These are phyloP conservation scores for Campylomormyrus numenius DNA, from an alignment of 2,113 vertebrate species.

Conservation along the genomic window DNA sequence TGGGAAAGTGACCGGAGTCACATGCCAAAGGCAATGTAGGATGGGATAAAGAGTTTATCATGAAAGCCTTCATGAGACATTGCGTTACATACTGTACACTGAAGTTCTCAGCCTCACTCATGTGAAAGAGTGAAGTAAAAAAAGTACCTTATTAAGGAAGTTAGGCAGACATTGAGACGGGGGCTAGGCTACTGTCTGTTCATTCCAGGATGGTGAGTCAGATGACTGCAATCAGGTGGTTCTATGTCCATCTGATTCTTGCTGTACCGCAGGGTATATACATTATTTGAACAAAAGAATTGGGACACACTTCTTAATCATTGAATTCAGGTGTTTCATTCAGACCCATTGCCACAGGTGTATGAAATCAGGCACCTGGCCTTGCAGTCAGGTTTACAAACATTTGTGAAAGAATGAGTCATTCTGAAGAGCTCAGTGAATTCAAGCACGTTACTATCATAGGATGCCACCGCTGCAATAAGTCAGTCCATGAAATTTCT, in stretches of 20 bases:
- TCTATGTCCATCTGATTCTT: neutral
- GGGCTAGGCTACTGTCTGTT: neutral
- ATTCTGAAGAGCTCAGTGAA: neutral
- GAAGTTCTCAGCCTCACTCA: neutral
- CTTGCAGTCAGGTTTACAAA: neutral
- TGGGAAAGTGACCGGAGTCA: neutral
- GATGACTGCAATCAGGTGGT: neutral
- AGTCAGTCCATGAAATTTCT: neutral
- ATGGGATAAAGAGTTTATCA: neutral
- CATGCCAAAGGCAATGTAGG: neutral
- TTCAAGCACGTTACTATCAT: neutral
- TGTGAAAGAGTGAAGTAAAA: neutral
- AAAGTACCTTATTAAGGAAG: neutral
- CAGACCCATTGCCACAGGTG: neutral
- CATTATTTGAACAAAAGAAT: neutral
- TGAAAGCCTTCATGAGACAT: neutral
- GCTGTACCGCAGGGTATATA: neutral
- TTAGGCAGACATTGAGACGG: neutral
- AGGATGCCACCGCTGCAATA: neutral
- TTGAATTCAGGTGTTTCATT: neutral
- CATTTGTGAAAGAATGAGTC: neutral
- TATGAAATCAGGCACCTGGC: neutral
- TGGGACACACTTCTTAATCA: neutral
- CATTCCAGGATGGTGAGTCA: neutral
- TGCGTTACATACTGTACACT: neutral